Percentiles rank a stretch among this genome's conserved stretches.
phyloP scores from a whole-genome alignment of 1,140 invertebrate species.

The Teleopsis dalmanni region DNA sequence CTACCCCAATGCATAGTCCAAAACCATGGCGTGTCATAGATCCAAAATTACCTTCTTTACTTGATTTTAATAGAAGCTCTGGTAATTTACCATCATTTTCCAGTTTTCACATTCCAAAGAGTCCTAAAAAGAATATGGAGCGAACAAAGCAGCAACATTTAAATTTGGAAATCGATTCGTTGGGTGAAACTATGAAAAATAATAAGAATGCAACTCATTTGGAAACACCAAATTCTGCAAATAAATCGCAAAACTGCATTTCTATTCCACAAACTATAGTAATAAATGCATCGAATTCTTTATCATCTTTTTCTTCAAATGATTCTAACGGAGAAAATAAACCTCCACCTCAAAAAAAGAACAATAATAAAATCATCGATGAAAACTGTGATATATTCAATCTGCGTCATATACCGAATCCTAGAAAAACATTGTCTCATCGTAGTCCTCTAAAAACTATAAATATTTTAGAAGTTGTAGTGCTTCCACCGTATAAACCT shows the following conservation, averaged over 20 bases:
- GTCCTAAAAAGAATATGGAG: constrained; percentile 6
- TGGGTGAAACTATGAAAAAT: neutral
- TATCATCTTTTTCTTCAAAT: constrained; percentile 15
- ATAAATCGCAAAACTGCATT: neutral
- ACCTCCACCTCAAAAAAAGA: constrained; percentile 14
- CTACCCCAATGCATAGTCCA: neutral
- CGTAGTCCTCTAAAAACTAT: too few species aligned
- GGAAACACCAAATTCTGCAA: neutral
- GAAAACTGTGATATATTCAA: too few species aligned
- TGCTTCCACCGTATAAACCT: too few species aligned
- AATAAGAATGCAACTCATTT: neutral
- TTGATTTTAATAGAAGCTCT: constrained; percentile 26
- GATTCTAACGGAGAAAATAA: constrained; percentile 33
- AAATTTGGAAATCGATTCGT: neutral
- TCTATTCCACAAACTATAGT: neutral
- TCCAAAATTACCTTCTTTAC: constrained; percentile 25
- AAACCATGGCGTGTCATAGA: constrained; percentile 31
- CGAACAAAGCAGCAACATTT: neutral
- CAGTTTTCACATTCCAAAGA: constrained; percentile 22
- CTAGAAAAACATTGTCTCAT: too few species aligned
- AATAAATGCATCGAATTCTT: neutral
- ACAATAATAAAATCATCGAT: neutral
- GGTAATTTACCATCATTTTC: constrained; percentile 33
- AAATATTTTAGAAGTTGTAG: too few species aligned
- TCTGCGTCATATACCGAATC: too few species aligned